Evolutionary conservation across 2,113 vertebrate genomes (phyloP).

Genomic region (Brachyhypopomus occidentalis): DNA sequence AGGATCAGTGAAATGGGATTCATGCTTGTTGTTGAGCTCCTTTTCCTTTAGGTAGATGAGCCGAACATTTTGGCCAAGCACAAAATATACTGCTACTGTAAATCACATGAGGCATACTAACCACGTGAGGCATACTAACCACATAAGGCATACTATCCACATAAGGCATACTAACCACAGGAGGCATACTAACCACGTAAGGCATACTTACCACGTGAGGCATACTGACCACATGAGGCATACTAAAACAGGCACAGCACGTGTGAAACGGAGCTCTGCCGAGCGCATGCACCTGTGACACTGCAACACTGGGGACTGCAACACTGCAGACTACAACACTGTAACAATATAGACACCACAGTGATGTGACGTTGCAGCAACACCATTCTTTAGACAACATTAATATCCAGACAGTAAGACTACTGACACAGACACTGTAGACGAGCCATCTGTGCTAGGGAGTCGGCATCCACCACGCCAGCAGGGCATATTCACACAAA

Average conservation of each 20-base stretch:
- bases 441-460: conserved; percentile 37
- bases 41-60: background rate
- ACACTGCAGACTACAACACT: conserved; percentile 30
- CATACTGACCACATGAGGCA: no score
- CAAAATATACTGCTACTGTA: conserved; percentile 13
- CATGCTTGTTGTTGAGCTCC: background rate
- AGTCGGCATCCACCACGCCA: conserved; percentile 15
- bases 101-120: conserved; percentile 2
- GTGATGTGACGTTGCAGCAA: conserved; percentile 18
- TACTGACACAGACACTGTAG: conserved; percentile 26
- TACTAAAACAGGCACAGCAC: no score
- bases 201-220: no score
- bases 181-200: no score
- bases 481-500: conserved; percentile 18
- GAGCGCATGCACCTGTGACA: conserved; percentile 32
- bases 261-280: background rate
- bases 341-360: conserved; percentile 25
- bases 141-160: no score
- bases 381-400: conserved; percentile 33
- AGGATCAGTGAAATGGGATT: background rate
- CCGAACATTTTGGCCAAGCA: background rate
- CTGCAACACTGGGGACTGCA: conserved; percentile 18
- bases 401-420: conserved; percentile 25
- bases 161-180: no score
- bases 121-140: no score